phyloP scores from a whole-genome alignment of 2,888 invertebrate genomes.

The Drosophila trichaetosa region DNA sequence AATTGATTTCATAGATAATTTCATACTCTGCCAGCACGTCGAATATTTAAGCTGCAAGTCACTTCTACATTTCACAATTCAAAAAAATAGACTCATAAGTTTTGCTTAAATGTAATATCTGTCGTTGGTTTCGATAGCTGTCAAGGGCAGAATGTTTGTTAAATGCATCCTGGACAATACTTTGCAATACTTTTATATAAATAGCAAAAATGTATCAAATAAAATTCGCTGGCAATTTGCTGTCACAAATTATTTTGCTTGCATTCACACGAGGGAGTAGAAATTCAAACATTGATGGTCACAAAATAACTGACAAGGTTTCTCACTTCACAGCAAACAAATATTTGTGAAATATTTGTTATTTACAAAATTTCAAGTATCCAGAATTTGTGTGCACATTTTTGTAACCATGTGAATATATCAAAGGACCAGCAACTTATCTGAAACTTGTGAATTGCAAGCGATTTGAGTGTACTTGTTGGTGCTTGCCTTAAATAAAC shows the following conservation, averaged over 20 bases:
- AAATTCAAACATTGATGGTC: background rate
- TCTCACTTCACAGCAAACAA: background rate
- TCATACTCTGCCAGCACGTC: background rate
- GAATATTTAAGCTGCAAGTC: background rate
- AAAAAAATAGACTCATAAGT: background rate
- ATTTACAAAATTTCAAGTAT: background rate
- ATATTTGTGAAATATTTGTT: background rate
- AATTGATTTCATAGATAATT: background rate
- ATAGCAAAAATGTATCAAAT: background rate
- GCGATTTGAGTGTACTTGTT: background rate
- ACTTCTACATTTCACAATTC: background rate
- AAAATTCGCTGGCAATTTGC: background rate
- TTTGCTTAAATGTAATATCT: constrained; percentile 2
- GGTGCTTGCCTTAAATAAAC: background rate
- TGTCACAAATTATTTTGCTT: background rate
- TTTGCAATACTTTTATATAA: background rate
- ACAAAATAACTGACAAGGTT: background rate
- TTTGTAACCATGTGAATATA: background rate
- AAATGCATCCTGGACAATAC: background rate
- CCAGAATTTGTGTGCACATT: background rate
- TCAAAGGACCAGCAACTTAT: background rate
- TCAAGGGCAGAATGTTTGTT: background rate
- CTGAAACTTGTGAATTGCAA: background rate
- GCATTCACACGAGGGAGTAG: background rate
- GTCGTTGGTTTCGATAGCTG: constrained; percentile 9